Evolutionary conservation across 1,140 invertebrate genomes (phyloP).

Genomic region (Thrips palmi): DNA sequence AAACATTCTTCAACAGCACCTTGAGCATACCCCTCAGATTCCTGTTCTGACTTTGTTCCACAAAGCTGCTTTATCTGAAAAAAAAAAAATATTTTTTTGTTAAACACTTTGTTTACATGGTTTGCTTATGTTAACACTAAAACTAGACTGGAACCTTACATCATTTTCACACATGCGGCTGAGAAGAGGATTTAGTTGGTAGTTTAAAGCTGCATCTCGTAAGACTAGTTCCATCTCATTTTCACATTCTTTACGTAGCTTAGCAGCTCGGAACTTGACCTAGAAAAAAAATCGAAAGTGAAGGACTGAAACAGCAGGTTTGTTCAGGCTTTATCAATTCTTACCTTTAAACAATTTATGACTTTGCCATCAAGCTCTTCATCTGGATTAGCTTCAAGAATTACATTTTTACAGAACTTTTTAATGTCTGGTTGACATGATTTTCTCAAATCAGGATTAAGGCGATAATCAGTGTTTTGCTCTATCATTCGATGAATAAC

Average conservation of each 20-base stretch:
- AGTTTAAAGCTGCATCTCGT: constrained; percentile 71
- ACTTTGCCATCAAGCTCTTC: constrained; percentile 39
- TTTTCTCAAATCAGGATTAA: constrained; percentile 72
- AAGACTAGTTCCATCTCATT: constrained; percentile 63
- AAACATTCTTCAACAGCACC: constrained; percentile 68
- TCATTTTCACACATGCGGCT: constrained; percentile 49
- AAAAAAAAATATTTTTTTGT: not conserved
- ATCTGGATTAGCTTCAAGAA: constrained; percentile 25
- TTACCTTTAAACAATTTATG: constrained; percentile 19
- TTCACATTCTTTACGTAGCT: constrained; percentile 55
- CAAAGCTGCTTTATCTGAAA: constrained; percentile 28
- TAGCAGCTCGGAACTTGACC: constrained; percentile 52
- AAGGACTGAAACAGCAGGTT: not conserved
- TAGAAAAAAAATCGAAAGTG: constrained; percentile 19
- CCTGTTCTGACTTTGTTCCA: constrained; percentile 26
- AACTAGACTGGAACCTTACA: too few species aligned
- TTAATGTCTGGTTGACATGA: constrained; percentile 56
- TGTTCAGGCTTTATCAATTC: not conserved
- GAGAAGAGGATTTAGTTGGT: constrained; percentile 66
- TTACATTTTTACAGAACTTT: constrained; percentile 40
- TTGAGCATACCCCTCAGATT: constrained; percentile 36
- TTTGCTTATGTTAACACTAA: not conserved
- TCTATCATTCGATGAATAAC: constrained; percentile 80
- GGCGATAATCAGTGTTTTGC: constrained; percentile 78
- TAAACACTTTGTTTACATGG: not conserved